Percentiles rank a stretch among this genome's conserved stretches.
phyloP scores from a whole-genome alignment of 2,797 vertebrate genomes.

The Oreochromis mossambicus region DNA sequence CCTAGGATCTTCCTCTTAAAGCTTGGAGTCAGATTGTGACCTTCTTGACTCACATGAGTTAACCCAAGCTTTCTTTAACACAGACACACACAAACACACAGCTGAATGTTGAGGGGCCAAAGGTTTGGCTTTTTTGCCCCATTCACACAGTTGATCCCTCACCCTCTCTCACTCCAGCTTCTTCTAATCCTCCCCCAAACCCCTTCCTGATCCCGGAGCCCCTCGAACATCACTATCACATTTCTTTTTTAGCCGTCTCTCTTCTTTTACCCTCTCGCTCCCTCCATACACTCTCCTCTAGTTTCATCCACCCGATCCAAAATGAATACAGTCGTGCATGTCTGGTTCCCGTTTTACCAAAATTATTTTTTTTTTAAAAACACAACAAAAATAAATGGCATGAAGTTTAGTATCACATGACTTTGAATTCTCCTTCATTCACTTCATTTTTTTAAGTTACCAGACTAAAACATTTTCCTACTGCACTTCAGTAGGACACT shows the following conservation, averaged over 20 bases:
- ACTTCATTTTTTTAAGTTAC: background rate
- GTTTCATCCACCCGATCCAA: background rate
- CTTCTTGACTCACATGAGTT: slow-evolving; percentile 49
- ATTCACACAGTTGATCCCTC: slow-evolving; percentile 34
- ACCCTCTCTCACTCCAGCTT: background rate
- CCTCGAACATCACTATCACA: background rate
- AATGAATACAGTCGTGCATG: background rate
- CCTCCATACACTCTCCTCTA: background rate
- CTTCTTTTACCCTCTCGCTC: background rate
- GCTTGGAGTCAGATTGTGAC: slow-evolving; percentile 17
- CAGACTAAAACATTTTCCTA: background rate
- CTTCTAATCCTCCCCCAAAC: background rate
- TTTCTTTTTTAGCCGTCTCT: background rate
- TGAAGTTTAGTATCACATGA: background rate
- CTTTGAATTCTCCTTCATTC: background rate
- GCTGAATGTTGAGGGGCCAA: background rate
- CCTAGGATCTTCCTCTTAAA: slow-evolving; percentile 1
- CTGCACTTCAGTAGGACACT: too few relatives aligned
- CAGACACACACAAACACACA: slow-evolving; percentile 20
- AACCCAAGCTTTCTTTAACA: slow-evolving; percentile 5
- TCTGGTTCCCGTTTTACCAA: background rate
- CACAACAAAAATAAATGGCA: background rate
- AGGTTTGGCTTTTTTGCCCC: background rate
- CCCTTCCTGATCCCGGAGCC: background rate
- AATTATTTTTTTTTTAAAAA: background rate